Conservation (phyloP, 2,888 invertebrate species). For the Aphidius colemani region DNA sequence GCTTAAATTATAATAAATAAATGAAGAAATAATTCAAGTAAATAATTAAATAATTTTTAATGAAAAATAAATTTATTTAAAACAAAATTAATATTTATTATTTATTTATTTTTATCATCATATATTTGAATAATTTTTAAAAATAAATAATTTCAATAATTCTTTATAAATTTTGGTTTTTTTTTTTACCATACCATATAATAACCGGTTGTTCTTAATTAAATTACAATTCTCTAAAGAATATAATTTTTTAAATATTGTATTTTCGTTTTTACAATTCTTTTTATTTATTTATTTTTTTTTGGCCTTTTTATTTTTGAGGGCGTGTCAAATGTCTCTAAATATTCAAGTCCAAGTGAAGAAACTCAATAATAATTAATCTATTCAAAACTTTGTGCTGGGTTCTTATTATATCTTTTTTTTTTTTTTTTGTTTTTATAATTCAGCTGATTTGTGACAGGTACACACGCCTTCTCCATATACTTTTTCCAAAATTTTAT, state of each 20-base stretch:
- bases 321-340: constrained; percentile 16
- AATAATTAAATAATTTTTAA: too few relatives aligned
- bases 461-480: constrained; percentile 33
- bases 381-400: constrained; percentile 19
- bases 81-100: too few relatives aligned
- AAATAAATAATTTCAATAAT: neutral
- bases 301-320: constrained; percentile 8
- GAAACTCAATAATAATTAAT: constrained; percentile 35
- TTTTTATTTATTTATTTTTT: constrained; percentile 22
- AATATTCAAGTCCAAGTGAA: constrained; percentile 18
- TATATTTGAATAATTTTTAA: too few relatives aligned
- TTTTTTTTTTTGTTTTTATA: constrained; percentile 11
- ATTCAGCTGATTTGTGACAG: constrained; percentile 32
- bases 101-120: too few relatives aligned
- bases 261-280: neutral
- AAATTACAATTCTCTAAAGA: constrained; percentile 53
- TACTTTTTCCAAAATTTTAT: too few relatives aligned
- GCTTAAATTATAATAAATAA: too few relatives aligned
- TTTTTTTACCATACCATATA: constrained; percentile 27
- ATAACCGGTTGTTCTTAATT: constrained; percentile 55
- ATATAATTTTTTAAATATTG: too few relatives aligned
- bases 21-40: too few relatives aligned
- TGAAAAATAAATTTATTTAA: too few relatives aligned
- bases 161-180: constrained; percentile 11
- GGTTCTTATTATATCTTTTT: too few relatives aligned